Conservation (phyloP, 1,140 invertebrate species). For the Teleopsis dalmanni region DNA sequence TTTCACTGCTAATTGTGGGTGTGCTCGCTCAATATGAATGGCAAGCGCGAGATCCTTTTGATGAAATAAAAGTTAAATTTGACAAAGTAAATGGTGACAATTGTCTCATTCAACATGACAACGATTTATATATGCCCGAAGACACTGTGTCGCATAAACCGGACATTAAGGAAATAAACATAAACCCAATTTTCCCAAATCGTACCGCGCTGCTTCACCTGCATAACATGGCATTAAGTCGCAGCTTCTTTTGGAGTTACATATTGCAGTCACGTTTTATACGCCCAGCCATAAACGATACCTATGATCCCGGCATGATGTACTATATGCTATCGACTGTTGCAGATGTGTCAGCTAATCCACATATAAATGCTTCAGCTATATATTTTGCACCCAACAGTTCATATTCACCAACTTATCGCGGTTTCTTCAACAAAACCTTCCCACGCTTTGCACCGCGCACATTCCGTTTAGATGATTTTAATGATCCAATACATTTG, state of each 20-base stretch:
- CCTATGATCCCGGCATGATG: slow-evolving; percentile 95
- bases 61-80: slow-evolving; percentile 74
- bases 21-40: slow-evolving; percentile 80
- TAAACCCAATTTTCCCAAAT: slow-evolving; percentile 92
- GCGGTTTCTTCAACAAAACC: slow-evolving; percentile 95
- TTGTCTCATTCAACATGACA: slow-evolving; percentile 78
- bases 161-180: slow-evolving; percentile 89
- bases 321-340: slow-evolving; percentile 94
- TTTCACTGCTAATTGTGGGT: slow-evolving; percentile 47
- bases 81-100: slow-evolving; percentile 76
- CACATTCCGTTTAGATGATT: slow-evolving; percentile 85
- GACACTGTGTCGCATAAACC: slow-evolving; percentile 85
- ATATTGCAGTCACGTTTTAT: slow-evolving; percentile 88
- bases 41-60: slow-evolving; percentile 79
- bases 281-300: slow-evolving; percentile 80
- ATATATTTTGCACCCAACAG: slow-evolving; percentile 92
- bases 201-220: slow-evolving; percentile 85
- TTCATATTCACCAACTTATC: slow-evolving; percentile 89
- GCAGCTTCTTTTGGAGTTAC: slow-evolving; percentile 94
- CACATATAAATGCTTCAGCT: slow-evolving; percentile 85
- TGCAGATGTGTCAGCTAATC: slow-evolving; percentile 89
- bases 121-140: slow-evolving; percentile 73
- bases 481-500: slow-evolving; percentile 88
- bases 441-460: slow-evolving; percentile 90
- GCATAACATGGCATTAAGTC: slow-evolving; percentile 90